Percentiles rank a stretch among this genome's conserved stretches.
Evolutionary conservation across 2,797 vertebrate genomes (phyloP).

Genomic region (Emys orbicularis): DNA sequence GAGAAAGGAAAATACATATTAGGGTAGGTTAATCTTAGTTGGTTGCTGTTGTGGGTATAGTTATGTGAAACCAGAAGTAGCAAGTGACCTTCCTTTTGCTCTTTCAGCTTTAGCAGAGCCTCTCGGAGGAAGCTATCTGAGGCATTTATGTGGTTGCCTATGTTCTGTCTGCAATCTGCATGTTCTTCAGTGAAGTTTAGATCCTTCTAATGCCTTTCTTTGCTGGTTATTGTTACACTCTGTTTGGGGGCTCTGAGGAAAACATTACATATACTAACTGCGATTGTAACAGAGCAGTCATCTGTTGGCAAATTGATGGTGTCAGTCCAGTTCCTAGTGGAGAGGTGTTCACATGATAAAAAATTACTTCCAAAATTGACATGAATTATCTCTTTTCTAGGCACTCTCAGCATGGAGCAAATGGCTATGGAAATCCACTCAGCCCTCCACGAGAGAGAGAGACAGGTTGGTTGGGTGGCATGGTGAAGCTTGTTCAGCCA

Average conservation of each 20-base stretch:
- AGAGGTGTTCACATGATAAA: neutral
- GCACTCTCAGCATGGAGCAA: fast-evolving
- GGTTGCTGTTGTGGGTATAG: neutral
- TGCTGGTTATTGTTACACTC: neutral
- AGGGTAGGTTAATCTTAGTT: neutral
- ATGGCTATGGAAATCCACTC: neutral
- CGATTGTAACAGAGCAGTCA: too few species aligned
- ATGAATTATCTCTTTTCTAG: neutral
- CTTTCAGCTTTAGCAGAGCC: neutral
- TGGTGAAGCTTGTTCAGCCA: neutral
- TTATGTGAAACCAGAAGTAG: neutral
- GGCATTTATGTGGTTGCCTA: neutral
- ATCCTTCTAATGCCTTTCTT: neutral
- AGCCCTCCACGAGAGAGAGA: neutral
- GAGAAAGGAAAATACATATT: neutral
- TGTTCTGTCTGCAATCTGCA: neutral
- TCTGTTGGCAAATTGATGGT: neutral
- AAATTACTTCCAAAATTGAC: neutral
- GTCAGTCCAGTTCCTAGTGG: neutral
- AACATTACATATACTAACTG: neutral
- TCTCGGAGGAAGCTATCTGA: neutral
- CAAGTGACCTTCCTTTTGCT: neutral
- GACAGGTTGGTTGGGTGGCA: neutral
- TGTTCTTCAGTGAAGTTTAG: neutral
- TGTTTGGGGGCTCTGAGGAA: neutral